Evolutionary conservation across 2,888 invertebrate genomes (phyloP), one percentile per base, ranked within the genome.

Genomic region (Melanchra persicariae): DNA sequence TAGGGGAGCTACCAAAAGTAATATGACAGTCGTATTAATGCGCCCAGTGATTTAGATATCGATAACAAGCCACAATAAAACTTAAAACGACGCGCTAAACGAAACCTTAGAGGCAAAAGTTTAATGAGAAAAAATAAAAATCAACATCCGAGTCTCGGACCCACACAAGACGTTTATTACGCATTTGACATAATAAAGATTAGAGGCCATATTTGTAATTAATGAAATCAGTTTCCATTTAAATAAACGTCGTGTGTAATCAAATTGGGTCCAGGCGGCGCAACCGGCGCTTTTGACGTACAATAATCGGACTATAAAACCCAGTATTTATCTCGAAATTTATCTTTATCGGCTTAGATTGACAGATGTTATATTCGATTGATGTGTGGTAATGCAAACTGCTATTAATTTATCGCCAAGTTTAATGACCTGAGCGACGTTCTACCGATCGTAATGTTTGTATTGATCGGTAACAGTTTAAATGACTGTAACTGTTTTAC

Each of bases 11-110:
- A 85, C 88, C 77, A 88, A 87, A 90, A 87, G 87, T 91, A 93
- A 93, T 91, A 93, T 93, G 93, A 92, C 93, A 93, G 90, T 90
- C 83, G 87, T 91, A 94, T 93, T 93, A 93, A 93, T 93, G 92
- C 87, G 79, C 79, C 81, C 87, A 83, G 88, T 91, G 93, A 93
- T 94, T 90, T 87, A 89, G 91, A 94, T 94, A 91, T 90, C 92
- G 93, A 94, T 94, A 93, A 93, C 90, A 87, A 89, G 87, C 85
- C 83, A 84, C 78, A 90, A 91, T 93, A 91, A 92, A 91, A 88
- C 85, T 85, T 86, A 86, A 83, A 90, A 89, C 88, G 90, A 87
- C 87, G 87, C 81, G 84, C 88, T 83, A 91, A 92, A 92, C 86
- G 89, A 89, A 89, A 91, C 87, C 86, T 82, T 88, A 87, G 86